phyloP scores from a whole-genome alignment of 2,113 vertebrate species.

The Eclectus roratus region DNA sequence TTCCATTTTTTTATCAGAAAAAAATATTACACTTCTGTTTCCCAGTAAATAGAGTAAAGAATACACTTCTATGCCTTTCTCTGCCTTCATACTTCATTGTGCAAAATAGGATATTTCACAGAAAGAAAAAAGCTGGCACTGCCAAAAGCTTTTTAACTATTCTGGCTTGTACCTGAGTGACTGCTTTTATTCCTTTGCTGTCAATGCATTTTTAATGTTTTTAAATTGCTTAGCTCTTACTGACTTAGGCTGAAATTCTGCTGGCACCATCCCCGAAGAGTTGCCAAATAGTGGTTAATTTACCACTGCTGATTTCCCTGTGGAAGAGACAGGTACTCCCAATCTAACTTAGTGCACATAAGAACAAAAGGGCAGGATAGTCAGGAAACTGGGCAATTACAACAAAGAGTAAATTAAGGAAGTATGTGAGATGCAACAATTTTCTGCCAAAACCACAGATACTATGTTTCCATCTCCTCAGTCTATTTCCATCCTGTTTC shows the following conservation, averaged over 20 bases:
- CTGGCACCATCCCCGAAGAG: neutral
- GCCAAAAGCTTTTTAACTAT: neutral
- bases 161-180: neutral
- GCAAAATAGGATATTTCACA: neutral
- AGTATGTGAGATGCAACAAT: neutral
- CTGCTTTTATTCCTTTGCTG: slow-evolving; percentile 13
- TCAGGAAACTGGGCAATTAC: neutral
- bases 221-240: slow-evolving; percentile 41
- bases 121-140: neutral
- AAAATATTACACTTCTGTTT: neutral
- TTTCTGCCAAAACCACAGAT: neutral
- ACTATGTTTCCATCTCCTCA: neutral
- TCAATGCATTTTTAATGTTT: slow-evolving; percentile 53
- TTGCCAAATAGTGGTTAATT: slow-evolving; percentile 36
- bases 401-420: neutral
- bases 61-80: neutral
- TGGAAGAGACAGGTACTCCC: slow-evolving; percentile 15
- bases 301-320: slow-evolving; percentile 37
- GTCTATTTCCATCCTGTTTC: neutral
- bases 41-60: neutral
- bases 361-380: neutral
- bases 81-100: neutral
- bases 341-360: neutral
- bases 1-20: neutral
- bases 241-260: slow-evolving; percentile 45